Evolutionary conservation across 2,888 invertebrate species (phyloP), one percentile per base, ranked within the genome.

Genomic region (Portevinia maculata): DNA sequence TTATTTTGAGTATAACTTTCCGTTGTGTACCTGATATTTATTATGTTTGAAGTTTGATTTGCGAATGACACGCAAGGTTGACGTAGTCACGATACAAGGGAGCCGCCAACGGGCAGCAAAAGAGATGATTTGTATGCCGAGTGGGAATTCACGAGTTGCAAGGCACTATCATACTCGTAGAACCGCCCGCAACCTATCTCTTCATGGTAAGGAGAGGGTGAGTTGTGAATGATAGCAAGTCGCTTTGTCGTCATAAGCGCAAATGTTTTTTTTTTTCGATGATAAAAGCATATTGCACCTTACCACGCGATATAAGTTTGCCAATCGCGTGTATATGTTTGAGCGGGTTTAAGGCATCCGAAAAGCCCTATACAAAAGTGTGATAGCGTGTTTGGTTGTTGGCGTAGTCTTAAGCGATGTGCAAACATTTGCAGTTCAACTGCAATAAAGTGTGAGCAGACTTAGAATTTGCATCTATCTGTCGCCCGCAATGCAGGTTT

Each of bases 371-470:
- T 32, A 65, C 65, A 44, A 64, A 62, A 64, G 64, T 64, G 55
- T 65, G 70, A 30, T 74, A 39, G 64, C 64, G 64, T 64, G 74
- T 74, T 73, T 79, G 46, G 46, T 67, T 75, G 60, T 76, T 76
- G 75, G 74, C 75, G 81, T 81, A 75, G 70, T 81, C 76, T 81
- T 76, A 81, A 81, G 81, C 81, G 70, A 71, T 81, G 81, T 76
- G 64, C 70, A 81, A 81, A 81, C 71, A 81, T 81, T 81, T 81
- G 81, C 69, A 81, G 70, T 75, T 75, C 64, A 46, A 59, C 81
- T 81, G 76, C 81, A 81, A 81, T 81, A 76, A 81, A 81, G 81
- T 81, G 81, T 81, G 79, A 81, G 75, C 64, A 75, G 79, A 75
- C 70, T 81, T 70, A 52, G 75, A 75, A 81, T 64, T 75, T 79